Conservation (phyloP, 2,888 invertebrate species). For the Lasioglossum vierecki region DNA sequence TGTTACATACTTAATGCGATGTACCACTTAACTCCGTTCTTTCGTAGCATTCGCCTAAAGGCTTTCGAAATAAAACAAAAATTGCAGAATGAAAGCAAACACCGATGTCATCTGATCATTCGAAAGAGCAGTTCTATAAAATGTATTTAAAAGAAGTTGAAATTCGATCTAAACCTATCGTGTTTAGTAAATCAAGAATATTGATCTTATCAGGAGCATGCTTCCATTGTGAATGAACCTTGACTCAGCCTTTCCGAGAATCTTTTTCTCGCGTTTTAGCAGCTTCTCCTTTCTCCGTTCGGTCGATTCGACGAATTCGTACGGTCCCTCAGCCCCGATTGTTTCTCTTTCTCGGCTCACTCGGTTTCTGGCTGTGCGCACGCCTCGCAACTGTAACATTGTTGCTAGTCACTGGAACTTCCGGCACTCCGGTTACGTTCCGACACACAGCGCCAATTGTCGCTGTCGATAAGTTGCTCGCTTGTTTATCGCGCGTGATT, state of each 20-base stretch:
- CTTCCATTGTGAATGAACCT: neutral
- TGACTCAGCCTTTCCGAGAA: neutral
- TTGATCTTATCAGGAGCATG: neutral
- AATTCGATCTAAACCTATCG: neutral
- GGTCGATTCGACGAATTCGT: constrained; percentile 20
- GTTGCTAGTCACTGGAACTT: constrained; percentile 48
- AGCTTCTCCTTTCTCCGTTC: neutral
- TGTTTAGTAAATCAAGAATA: neutral
- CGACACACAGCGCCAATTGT: constrained; percentile 40
- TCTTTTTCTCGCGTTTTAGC: neutral
- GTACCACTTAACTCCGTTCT: neutral
- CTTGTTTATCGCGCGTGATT: constrained; percentile 45
- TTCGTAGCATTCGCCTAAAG: neutral
- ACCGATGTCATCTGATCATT: neutral
- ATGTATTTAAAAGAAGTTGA: neutral
- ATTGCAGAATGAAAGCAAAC: neutral
- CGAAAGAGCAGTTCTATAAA: neutral
- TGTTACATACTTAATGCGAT: neutral
- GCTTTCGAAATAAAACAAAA: neutral
- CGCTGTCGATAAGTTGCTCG: constrained; percentile 38
- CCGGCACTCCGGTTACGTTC: constrained; percentile 66
- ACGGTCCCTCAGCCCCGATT: neutral
- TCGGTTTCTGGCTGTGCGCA: neutral
- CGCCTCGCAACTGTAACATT: constrained; percentile 40
- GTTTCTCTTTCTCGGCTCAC: neutral